Evolutionary conservation across 2,797 vertebrate species (phyloP).

Genomic region (Sebastes itinus): DNA sequence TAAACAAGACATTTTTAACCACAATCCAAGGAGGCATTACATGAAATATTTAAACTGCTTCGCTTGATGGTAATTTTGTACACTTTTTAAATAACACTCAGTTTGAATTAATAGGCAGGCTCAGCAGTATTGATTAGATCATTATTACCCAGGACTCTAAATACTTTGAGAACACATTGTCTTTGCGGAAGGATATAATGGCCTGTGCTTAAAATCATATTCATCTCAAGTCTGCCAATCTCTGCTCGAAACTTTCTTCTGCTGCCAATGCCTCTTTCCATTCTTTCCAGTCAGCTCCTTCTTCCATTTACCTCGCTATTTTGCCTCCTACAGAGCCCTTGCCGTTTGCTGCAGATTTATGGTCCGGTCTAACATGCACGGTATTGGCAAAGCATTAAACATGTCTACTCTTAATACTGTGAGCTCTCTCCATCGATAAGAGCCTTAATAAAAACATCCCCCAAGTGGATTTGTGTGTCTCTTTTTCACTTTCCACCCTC

Average conservation of each 20-base stretch:
- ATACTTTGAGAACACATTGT: constrained; percentile 32
- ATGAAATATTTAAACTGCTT: constrained; percentile 45
- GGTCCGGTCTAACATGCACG: constrained; percentile 76
- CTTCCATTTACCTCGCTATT: constrained; percentile 68
- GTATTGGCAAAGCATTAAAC: constrained; percentile 89
- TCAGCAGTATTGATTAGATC: constrained; percentile 41
- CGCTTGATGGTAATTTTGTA: constrained; percentile 13
- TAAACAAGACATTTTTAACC: constrained; percentile 32
- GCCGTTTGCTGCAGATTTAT: constrained; percentile 82
- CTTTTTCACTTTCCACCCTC: constrained; percentile 67
- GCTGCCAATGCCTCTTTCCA: constrained; percentile 54
- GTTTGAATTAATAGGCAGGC: constrained; percentile 10
- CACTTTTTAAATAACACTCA: constrained; percentile 14
- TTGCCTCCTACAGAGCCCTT: constrained; percentile 59
- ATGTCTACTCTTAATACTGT: constrained; percentile 85
- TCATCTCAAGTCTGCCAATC: constrained; percentile 50
- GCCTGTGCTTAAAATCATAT: constrained; percentile 47
- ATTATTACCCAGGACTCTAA: constrained; percentile 17
- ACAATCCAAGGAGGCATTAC: constrained; percentile 6
- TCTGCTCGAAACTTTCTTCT: constrained; percentile 58
- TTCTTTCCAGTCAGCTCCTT: constrained; percentile 64
- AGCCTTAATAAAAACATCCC: constrained; percentile 88
- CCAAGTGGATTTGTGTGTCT: constrained; percentile 77
- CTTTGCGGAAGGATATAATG: constrained; percentile 38
- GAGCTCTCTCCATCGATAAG: constrained; percentile 84